These are phyloP conservation scores for Tragelaphus strepsiceros DNA, from an alignment of 2,113 vertebrate species.

Conservation along the genomic window DNA sequence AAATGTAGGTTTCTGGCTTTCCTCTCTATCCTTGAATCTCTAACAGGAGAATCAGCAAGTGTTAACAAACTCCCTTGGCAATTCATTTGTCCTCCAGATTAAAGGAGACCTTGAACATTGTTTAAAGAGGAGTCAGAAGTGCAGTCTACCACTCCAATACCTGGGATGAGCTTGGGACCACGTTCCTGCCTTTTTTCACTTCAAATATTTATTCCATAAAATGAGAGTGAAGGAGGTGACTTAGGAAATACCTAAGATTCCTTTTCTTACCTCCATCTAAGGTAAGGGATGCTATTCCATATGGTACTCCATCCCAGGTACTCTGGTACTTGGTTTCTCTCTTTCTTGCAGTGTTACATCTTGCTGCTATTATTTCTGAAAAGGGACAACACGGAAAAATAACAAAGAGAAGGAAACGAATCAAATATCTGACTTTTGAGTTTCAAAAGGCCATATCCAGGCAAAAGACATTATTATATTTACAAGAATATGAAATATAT, in stretches of 20 bases:
- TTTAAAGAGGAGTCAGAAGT: neutral
- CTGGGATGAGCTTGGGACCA: neutral
- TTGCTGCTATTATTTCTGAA: neutral
- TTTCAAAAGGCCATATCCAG: neutral
- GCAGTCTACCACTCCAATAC: rapidly evolving
- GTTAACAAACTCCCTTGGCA: neutral
- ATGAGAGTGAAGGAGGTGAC: neutral
- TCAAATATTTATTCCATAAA: neutral
- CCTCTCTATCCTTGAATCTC: neutral
- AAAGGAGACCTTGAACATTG: neutral
- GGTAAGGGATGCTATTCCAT: neutral
- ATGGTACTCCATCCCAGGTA: neutral
- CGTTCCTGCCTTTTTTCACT: neutral
- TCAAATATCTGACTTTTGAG: neutral
- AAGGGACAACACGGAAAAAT: neutral
- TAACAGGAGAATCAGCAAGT: neutral
- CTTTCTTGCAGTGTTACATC: neutral
- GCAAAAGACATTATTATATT: neutral
- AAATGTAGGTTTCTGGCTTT: neutral
- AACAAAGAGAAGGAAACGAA: neutral
- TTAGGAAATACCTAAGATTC: neutral
- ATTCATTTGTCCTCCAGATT: neutral
- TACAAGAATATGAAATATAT: neutral
- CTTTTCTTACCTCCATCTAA: neutral
- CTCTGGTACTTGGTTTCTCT: neutral